Evolutionary conservation across 2,797 vertebrate genomes (phyloP).

Genomic region (Sylvia borin): DNA sequence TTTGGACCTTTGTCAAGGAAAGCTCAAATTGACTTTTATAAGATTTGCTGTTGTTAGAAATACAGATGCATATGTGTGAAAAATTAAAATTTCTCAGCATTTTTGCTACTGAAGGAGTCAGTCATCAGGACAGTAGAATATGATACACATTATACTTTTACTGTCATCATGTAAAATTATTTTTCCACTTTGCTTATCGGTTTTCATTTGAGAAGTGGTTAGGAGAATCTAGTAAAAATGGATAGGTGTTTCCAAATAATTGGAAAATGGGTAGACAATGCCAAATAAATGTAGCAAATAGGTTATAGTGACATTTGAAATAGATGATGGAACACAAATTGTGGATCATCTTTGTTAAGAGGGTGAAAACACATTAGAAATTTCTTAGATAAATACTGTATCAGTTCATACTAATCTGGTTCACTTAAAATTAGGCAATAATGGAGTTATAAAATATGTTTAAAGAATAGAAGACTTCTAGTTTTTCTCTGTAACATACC

Average conservation of each 20-base stretch:
- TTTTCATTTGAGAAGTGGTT: background rate
- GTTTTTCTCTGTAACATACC: background rate
- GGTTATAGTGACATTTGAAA: background rate
- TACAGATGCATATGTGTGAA: background rate
- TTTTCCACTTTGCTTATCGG: background rate
- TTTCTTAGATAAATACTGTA: background rate
- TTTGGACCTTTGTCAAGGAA: background rate
- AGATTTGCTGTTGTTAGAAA: background rate
- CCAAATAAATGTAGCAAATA: background rate
- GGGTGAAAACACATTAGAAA: background rate
- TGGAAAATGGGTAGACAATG: background rate
- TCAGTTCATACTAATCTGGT: background rate
- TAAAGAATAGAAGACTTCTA: background rate
- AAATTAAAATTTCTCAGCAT: background rate
- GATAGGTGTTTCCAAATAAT: background rate
- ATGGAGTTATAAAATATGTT: background rate
- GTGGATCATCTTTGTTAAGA: background rate
- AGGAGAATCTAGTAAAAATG: background rate
- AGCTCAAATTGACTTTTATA: background rate
- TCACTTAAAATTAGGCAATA: background rate
- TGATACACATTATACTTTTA: background rate
- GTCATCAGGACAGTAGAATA: background rate
- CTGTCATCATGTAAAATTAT: background rate
- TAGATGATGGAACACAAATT: background rate
- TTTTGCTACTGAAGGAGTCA: background rate